phyloP scores from a whole-genome alignment of 2,113 vertebrate species.

The Aplodontia rufa region DNA sequence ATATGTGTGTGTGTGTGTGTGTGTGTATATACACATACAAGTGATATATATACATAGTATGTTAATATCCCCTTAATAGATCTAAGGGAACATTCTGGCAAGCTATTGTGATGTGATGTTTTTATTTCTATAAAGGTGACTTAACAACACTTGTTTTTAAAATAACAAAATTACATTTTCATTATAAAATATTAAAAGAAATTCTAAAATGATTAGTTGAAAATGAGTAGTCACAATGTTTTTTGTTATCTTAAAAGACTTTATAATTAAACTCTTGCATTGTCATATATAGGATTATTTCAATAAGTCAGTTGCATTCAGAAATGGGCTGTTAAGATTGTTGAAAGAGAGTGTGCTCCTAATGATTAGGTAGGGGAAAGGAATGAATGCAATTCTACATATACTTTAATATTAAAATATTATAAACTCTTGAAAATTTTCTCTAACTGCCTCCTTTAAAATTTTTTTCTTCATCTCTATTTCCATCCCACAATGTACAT shows the following conservation, averaged over 20 bases:
- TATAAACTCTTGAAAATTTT: not conserved
- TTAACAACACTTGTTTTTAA: not conserved
- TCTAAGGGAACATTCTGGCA: not conserved
- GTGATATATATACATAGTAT: too few relatives aligned
- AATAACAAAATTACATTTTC: not conserved
- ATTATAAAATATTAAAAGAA: not conserved
- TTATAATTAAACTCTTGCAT: not conserved
- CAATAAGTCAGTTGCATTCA: not conserved
- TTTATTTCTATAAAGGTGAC: not conserved
- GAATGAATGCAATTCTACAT: not conserved
- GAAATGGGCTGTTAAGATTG: not conserved
- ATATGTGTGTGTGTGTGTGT: too few relatives aligned
- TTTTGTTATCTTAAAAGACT: not conserved
- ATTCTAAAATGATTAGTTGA: not conserved
- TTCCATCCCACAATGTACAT: not conserved
- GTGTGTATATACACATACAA: too few relatives aligned
- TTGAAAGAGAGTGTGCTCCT: not conserved
- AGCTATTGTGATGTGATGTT: not conserved
- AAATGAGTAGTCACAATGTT: not conserved
- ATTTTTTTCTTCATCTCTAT: slow-evolving; percentile 3
- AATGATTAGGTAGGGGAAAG: not conserved
- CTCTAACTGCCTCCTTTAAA: not conserved
- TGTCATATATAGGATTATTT: not conserved
- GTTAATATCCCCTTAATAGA: too few relatives aligned
- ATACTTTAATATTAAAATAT: not conserved